Evolutionary conservation across 2,797 vertebrate species (phyloP).

Genomic region (Cichlasoma orientale): DNA sequence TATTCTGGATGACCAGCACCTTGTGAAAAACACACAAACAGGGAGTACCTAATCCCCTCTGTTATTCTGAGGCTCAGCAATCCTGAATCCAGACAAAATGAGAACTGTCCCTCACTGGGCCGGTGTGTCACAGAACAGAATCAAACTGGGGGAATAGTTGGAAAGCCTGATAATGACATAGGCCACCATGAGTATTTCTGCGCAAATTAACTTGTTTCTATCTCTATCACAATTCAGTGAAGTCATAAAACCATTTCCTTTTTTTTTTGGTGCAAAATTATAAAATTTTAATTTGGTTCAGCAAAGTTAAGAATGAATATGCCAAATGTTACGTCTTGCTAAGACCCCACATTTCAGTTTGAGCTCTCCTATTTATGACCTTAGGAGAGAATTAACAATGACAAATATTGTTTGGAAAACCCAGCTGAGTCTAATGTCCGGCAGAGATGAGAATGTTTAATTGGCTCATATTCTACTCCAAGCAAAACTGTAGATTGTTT

Average conservation of each 20-base stretch:
- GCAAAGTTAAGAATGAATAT: not conserved
- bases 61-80: conserved; percentile 50
- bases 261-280: not conserved
- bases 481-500: conserved; percentile 46
- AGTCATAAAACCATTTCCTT: not conserved
- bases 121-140: conserved; percentile 34
- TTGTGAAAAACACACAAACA: conserved; percentile 57
- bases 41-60: conserved; percentile 37
- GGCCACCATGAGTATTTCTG: conserved; percentile 16
- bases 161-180: conserved; percentile 39
- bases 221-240: not conserved
- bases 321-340: conserved; percentile 30
- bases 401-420: conserved; percentile 49
- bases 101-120: conserved; percentile 53
- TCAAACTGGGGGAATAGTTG: conserved; percentile 35
- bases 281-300: not conserved
- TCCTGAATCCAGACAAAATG: conserved; percentile 69
- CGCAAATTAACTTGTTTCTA: conserved; percentile 27
- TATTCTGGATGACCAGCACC: conserved; percentile 47
- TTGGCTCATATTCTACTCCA: conserved; percentile 53
- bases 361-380: conserved; percentile 7
- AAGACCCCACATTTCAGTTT: conserved; percentile 3
- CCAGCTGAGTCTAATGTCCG: conserved; percentile 20
- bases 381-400: conserved; percentile 38
- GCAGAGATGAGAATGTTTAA: conserved; percentile 51